These are phyloP conservation scores for Molorchus minor DNA, from an alignment of 2,888 invertebrate genomes.

Conservation along the genomic window DNA sequence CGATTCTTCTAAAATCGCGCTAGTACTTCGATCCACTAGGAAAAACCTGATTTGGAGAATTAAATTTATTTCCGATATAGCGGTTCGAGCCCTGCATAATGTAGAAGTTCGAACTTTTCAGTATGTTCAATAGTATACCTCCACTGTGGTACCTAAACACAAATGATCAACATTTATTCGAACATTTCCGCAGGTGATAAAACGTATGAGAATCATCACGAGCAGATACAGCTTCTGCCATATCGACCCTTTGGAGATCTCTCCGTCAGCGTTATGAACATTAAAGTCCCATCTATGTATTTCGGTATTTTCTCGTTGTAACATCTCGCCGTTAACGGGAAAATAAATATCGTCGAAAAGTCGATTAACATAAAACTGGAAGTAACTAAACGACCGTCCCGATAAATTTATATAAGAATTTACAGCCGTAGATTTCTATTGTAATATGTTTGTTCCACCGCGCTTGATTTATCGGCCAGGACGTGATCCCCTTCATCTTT, in stretches of 20 bases:
- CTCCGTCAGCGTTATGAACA: not conserved
- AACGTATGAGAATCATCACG: too few relatives aligned
- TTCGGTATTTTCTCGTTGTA: not conserved
- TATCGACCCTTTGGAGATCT: not conserved
- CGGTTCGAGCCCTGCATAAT: too few relatives aligned
- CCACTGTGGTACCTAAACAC: too few relatives aligned
- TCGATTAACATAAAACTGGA: not conserved
- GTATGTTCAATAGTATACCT: too few relatives aligned
- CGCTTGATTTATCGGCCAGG: constrained; percentile 9
- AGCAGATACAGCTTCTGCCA: too few relatives aligned
- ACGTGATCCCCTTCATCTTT: constrained; percentile 8
- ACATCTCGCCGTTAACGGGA: not conserved
- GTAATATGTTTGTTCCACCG: not conserved
- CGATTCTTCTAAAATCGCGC: constrained; percentile 29
- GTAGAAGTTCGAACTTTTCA: too few relatives aligned
- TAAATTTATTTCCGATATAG: too few relatives aligned
- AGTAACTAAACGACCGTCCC: not conserved
- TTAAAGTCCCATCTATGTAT: not conserved
- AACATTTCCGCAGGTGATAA: too few relatives aligned
- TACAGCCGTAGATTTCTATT: not conserved
- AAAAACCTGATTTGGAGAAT: too few relatives aligned
- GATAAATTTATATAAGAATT: constrained; percentile 1
- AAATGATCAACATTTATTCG: too few relatives aligned
- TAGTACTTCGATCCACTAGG: too few relatives aligned
- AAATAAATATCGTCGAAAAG: not conserved